phyloP scores from a whole-genome alignment of 2,113 vertebrate species.

The Centropus bengalensis region DNA sequence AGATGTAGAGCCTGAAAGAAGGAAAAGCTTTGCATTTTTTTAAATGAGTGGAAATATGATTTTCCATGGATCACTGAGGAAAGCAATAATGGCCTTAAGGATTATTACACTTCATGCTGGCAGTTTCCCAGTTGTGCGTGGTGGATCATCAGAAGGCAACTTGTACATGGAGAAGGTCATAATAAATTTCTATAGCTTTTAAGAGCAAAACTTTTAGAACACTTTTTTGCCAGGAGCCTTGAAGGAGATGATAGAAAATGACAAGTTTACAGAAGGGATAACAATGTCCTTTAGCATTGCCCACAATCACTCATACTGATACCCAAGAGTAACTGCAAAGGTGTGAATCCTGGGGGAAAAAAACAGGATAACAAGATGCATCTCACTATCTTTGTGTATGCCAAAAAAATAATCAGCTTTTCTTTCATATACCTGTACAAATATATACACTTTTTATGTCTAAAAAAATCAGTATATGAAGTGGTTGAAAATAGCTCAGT shows the following conservation, averaged over 20 bases:
- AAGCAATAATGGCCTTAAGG: background rate
- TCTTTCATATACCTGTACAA: background rate
- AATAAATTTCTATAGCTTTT: background rate
- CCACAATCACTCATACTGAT: background rate
- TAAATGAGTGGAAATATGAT: background rate
- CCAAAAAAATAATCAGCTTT: background rate
- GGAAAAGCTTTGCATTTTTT: background rate
- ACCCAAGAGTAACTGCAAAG: background rate
- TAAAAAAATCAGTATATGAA: background rate
- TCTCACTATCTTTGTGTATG: background rate
- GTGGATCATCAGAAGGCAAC: background rate
- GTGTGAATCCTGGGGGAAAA: background rate
- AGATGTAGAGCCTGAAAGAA: background rate
- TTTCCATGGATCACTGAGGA: background rate
- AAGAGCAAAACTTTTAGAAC: background rate
- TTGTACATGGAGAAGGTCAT: background rate
- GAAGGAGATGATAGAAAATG: background rate
- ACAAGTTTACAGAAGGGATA: background rate
- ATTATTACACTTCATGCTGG: background rate
- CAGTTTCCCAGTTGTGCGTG: background rate
- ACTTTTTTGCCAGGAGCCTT: background rate
- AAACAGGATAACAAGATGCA: background rate
- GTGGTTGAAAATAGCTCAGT: background rate
- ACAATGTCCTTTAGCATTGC: background rate
- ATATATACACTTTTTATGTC: background rate